Evolutionary conservation across 2,888 invertebrate genomes (phyloP), one percentile per base, ranked within the genome.

Genomic region (Furcula furcula): DNA sequence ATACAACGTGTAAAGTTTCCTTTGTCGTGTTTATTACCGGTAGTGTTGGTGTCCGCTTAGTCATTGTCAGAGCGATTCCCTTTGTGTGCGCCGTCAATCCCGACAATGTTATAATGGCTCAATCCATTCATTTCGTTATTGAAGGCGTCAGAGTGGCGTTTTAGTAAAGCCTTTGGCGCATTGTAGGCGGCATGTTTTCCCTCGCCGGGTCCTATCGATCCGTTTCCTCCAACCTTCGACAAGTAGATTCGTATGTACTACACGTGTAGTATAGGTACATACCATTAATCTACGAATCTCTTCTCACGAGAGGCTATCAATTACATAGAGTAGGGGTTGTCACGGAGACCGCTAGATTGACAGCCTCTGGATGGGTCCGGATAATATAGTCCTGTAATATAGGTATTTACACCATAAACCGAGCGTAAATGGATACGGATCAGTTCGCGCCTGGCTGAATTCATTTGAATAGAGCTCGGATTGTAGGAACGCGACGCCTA

Each of bases 311-410:
- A 62, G 58, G 69, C 76, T 76, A 80, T 82, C 77, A 74, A 79
- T 81, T 77, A 75, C 75, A 66, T 49, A 58, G 63, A 55, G 49
- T 46, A 39, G 43, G 52, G 57, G 65, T 72, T 65, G 71, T 67
- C 73, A 69, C 68, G 75, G 70, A 64, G 71, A 73, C 68, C 48
- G 55, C 58, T 63, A 80, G 80, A 82, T 79, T 76, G 81, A 80
- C 79, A 73, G 70, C 61, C 63, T 68, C 55, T 65, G 65, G 65
- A 59, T 71, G 70, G 62, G 63, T 68, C 55, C 65, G 65, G 65
- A 59, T 71, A 70, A 73, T 70, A 63, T 65, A 61, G 55, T 58
- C 59, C 59, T 47, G 54, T 67, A 63, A 65, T 63, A 57, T 59
- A 63, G 47, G 38, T 46, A 45, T 46, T 46, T 46, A 56, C 48